These are phyloP conservation scores for Melanargia galathea DNA, from an alignment of 2,888 invertebrate species.

Conservation along the genomic window DNA sequence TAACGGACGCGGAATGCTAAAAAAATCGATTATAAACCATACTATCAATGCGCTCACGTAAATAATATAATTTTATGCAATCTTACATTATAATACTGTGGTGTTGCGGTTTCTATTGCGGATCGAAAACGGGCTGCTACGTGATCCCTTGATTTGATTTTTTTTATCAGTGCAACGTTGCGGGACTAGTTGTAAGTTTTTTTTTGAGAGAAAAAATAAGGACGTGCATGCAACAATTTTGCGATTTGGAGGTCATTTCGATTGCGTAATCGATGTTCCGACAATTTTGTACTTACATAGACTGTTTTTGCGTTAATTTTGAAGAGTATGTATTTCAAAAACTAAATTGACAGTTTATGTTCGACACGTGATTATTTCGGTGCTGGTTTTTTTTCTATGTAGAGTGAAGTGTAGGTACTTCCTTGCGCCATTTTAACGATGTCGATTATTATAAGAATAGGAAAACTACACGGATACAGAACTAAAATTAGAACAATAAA, in stretches of 20 bases:
- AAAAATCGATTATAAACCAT: conserved; percentile 59
- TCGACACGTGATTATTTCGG: neutral
- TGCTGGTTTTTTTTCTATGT: too few relatives aligned
- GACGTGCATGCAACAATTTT: conserved; percentile 47
- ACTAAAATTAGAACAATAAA: too few relatives aligned
- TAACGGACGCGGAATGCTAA: conserved; percentile 43
- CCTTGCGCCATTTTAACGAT: too few relatives aligned
- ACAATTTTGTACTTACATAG: neutral
- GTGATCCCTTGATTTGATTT: conserved; percentile 68
- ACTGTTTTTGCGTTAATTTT: neutral
- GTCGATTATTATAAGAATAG: too few relatives aligned
- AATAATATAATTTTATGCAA: conserved; percentile 75
- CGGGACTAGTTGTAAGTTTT: conserved; percentile 61
- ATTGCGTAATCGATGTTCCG: conserved; percentile 22
- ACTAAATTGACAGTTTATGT: neutral
- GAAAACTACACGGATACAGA: too few relatives aligned
- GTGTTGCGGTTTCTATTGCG: conserved; percentile 73
- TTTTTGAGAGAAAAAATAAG: conserved; percentile 61
- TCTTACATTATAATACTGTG: conserved; percentile 71
- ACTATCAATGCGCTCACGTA: conserved; percentile 67
- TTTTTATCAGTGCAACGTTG: conserved; percentile 53
- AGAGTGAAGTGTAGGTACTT: too few relatives aligned
- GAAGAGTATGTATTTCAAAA: neutral
- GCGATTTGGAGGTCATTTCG: conserved; percentile 32
- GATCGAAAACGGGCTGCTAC: conserved; percentile 65